Evolutionary conservation across 2,888 invertebrate genomes (phyloP), one percentile per base, ranked within the genome.

Genomic region (Chouioia cunea): DNA sequence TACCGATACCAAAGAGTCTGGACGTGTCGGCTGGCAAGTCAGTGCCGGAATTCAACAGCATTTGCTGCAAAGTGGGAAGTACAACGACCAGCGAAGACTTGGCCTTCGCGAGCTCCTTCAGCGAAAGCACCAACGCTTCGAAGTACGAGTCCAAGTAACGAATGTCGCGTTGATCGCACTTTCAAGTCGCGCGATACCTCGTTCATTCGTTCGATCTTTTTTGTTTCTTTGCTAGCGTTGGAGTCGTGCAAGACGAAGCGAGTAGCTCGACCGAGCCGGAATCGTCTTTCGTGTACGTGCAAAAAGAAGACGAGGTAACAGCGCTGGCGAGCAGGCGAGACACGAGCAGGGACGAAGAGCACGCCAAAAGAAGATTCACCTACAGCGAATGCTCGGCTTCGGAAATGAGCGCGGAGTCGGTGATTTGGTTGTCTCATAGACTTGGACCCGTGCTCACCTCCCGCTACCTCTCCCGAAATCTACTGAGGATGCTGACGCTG

Each of bases 361-460:
- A 15, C 22, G 2, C 44, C 4, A 27, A 43, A 44, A 20, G 8
- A 68, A 63, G 65, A 1, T 71, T 65, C 16, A 69, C 70, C 0
- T 73, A 79, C 0, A 80, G 70, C 57, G 85, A 86, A 68, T 83
- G 83, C 50, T 92, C 92, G 81, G 93, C 93, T 74, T 93, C 95
- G 0, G 95, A 95, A 81, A 94, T 95, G 91, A 93, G 94, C 80
- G 91, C 92, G 0, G 96, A 95, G 80, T 95, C 95, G 79, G 87
- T 96, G 0, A 91, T 96, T 73, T 98, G 98, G 97, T 82, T 99
- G 70, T 93, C 97, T 0, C 95, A 97, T 86, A 90, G 97, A 74
- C 87, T 99, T 18, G 99, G 99, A 0, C 98, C 99, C 0, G 95
- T 98, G 57, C 88, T 99, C 23, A 96, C 97, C 0, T 96, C 97